Evolutionary conservation across 1,140 invertebrate species (phyloP).

Genomic region (Pentalonia nigronervosa): DNA sequence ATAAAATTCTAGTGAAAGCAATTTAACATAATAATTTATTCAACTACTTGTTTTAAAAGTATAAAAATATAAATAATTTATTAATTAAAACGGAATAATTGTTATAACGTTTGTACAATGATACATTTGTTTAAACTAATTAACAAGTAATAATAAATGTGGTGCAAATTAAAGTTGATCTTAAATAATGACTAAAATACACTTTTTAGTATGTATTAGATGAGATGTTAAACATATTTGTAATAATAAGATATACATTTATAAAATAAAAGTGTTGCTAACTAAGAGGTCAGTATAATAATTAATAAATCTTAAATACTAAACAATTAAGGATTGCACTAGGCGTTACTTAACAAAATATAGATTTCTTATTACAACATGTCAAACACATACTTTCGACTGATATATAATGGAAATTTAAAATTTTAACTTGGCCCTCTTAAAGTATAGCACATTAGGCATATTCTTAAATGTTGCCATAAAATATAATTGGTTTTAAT

Average conservation of each 20-base stretch:
- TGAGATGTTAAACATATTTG: not conserved
- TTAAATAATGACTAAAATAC: not conserved
- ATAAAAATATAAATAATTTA: conserved; percentile 3
- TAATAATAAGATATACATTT: not conserved
- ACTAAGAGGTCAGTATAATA: not conserved
- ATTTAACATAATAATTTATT: not conserved
- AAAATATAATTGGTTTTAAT: not conserved
- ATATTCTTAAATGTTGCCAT: not conserved
- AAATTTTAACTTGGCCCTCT: not conserved
- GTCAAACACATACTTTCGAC: not conserved
- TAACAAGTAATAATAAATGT: not conserved
- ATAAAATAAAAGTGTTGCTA: not conserved
- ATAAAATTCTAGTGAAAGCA: not conserved
- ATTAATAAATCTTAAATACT: not conserved
- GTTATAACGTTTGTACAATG: not conserved
- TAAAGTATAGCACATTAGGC: not conserved
- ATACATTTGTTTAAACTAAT: not conserved
- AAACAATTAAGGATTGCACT: conserved; percentile 17
- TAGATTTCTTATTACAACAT: not conserved
- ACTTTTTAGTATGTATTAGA: not conserved
- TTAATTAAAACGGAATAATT: not conserved
- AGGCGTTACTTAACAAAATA: not conserved
- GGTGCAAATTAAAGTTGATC: not conserved
- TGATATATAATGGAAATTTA: not conserved
- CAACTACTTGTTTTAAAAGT: not conserved